phyloP scores from a whole-genome alignment of 2,888 invertebrate species.

The Plemyria rubiginata region DNA sequence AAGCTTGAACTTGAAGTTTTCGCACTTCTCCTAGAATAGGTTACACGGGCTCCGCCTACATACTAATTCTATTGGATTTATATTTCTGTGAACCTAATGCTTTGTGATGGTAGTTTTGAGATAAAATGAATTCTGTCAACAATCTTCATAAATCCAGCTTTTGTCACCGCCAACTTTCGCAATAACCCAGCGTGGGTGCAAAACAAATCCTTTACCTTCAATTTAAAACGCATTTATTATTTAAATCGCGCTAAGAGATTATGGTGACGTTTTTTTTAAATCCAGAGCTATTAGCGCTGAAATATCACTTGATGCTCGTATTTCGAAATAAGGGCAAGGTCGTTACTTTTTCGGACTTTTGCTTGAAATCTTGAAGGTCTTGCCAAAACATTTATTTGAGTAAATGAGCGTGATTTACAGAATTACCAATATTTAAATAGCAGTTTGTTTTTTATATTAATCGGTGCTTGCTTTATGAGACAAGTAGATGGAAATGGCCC shows the following conservation, averaged over 20 bases:
- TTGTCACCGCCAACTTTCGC: slow-evolving; percentile 13
- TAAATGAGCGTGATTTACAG: neutral
- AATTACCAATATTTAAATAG: too few relatives aligned
- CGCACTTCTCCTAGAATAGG: too few relatives aligned
- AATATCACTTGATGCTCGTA: slow-evolving; percentile 21
- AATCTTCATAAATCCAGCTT: slow-evolving; percentile 23
- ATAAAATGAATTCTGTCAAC: slow-evolving; percentile 13
- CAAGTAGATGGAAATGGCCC: too few relatives aligned
- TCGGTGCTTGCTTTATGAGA: too few relatives aligned
- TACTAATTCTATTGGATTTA: too few relatives aligned
- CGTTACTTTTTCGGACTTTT: slow-evolving; percentile 19
- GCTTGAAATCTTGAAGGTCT: slow-evolving; percentile 8
- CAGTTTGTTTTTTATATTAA: too few relatives aligned
- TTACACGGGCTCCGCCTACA: too few relatives aligned
- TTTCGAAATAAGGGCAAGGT: slow-evolving; percentile 23
- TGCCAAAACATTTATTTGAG: slow-evolving; percentile 6
- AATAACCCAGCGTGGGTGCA: slow-evolving; percentile 20
- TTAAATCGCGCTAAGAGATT: slow-evolving; percentile 36
- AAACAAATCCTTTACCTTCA: slow-evolving; percentile 17
- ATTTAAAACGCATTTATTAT: slow-evolving; percentile 34
- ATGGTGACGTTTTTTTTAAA: slow-evolving; percentile 26
- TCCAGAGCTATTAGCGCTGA: slow-evolving; percentile 26
- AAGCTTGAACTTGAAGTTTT: too few relatives aligned
- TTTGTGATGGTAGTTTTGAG: neutral
- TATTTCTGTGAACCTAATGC: neutral